Evolutionary conservation across 2,797 vertebrate species (phyloP).

Genomic region (Petrocephalus sullivani): DNA sequence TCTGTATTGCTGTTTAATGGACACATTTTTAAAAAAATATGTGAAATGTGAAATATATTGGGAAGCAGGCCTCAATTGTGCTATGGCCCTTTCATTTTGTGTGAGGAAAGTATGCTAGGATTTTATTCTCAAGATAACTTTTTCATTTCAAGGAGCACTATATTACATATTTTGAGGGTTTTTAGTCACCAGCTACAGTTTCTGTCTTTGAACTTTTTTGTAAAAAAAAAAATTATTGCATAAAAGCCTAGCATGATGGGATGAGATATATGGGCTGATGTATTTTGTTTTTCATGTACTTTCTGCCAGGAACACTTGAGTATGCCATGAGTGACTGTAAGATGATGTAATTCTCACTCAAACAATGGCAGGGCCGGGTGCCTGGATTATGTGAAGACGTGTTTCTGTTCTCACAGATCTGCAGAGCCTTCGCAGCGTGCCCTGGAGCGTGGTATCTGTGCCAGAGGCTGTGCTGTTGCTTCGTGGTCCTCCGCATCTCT

Average conservation of each 20-base stretch:
- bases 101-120: background rate
- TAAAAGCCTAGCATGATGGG: background rate
- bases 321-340: background rate
- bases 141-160: background rate
- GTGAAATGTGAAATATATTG: background rate
- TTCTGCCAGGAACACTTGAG: background rate
- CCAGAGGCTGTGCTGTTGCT: slow-evolving; percentile 86
- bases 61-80: background rate
- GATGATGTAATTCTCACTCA: background rate
- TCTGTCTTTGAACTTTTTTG: background rate
- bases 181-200: background rate
- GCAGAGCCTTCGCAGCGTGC: slow-evolving; percentile 81
- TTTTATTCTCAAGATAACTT: background rate
- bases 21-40: background rate
- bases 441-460: slow-evolving; percentile 75
- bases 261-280: background rate
- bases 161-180: background rate
- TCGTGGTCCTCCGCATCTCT: slow-evolving; percentile 83
- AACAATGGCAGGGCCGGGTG: background rate
- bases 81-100: background rate
- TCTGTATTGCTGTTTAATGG: background rate
- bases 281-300: background rate
- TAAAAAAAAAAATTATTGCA: background rate
- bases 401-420: slow-evolving; percentile 65
- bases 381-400: background rate